Conservation (phyloP, 2,888 invertebrate species). For the Microdon myrmicae region DNA sequence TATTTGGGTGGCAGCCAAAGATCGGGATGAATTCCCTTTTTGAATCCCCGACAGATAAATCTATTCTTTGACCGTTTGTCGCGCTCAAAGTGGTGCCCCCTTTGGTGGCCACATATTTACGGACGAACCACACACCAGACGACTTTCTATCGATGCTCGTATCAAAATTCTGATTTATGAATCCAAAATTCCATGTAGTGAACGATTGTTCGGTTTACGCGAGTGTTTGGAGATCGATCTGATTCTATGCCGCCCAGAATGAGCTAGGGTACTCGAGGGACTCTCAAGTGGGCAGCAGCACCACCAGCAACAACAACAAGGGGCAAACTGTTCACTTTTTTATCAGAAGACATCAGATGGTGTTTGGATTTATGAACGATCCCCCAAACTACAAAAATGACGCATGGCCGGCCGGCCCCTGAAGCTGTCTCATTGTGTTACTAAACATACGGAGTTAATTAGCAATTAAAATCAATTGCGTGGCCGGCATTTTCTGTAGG, state of each 20-base stretch:
- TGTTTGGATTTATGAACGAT: conserved; percentile 20
- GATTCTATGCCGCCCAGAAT: background rate
- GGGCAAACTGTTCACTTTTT: too few relatives aligned
- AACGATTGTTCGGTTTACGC: conserved; percentile 12
- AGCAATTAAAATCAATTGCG: conserved; percentile 43
- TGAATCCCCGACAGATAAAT: conserved; percentile 16
- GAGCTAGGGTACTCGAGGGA: too few relatives aligned
- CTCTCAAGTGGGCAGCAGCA: conserved; percentile 18
- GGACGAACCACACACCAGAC: too few relatives aligned
- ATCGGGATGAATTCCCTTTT: too few relatives aligned
- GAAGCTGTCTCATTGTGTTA: conserved; percentile 34
- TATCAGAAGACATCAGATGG: too few relatives aligned
- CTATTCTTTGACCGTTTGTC: conserved; percentile 16
- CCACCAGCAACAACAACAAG: background rate
- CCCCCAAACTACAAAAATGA: conserved; percentile 17
- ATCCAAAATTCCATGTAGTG: conserved; percentile 21
- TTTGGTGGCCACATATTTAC: conserved; percentile 17
- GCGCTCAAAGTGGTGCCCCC: conserved; percentile 2
- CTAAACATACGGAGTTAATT: conserved; percentile 39
- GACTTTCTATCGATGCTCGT: conserved; percentile 33
- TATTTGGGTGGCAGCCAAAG: too few relatives aligned
- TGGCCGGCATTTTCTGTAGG: conserved; percentile 20
- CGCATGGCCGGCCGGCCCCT: conserved; percentile 15
- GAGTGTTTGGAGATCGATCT: conserved; percentile 16
- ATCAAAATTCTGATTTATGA: conserved; percentile 45